Evolutionary conservation across 2,113 vertebrate species (phyloP).

Genomic region (Misgurnus anguillicaudatus): DNA sequence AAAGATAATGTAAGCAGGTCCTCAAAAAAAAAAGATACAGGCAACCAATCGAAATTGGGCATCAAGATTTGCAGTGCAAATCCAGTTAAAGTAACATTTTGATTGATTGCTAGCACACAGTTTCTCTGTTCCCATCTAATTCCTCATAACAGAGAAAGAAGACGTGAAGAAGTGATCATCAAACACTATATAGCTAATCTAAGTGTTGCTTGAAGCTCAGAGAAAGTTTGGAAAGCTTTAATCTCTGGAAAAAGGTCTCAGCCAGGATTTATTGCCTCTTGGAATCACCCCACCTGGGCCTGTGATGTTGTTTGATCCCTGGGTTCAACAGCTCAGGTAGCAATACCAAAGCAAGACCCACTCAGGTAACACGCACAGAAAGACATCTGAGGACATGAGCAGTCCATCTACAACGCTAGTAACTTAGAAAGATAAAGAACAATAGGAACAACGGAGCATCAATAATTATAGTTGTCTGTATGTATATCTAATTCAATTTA

Average conservation of each 20-base stretch:
- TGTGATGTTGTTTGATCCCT: constrained; percentile 10
- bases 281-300: neutral
- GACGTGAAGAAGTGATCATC: constrained; percentile 22
- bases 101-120: neutral
- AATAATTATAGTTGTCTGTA: no score
- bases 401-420: neutral
- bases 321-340: neutral
- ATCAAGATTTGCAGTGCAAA: no score
- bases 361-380: neutral
- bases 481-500: no score
- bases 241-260: constrained; percentile 42
- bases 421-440: neutral
- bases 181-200: constrained; percentile 35
- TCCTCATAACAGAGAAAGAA: neutral
- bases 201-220: constrained; percentile 19
- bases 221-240: constrained; percentile 41
- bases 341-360: neutral
- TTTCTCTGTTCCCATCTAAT: neutral
- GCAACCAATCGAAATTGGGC: no score
- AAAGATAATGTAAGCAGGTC: no score
- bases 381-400: constrained; percentile 7
- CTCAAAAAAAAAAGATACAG: no score
- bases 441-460: neutral
- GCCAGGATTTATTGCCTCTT: constrained; percentile 16
- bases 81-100: neutral